phyloP scores from a whole-genome alignment of 2,797 vertebrate genomes.

The Hirundo rustica region DNA sequence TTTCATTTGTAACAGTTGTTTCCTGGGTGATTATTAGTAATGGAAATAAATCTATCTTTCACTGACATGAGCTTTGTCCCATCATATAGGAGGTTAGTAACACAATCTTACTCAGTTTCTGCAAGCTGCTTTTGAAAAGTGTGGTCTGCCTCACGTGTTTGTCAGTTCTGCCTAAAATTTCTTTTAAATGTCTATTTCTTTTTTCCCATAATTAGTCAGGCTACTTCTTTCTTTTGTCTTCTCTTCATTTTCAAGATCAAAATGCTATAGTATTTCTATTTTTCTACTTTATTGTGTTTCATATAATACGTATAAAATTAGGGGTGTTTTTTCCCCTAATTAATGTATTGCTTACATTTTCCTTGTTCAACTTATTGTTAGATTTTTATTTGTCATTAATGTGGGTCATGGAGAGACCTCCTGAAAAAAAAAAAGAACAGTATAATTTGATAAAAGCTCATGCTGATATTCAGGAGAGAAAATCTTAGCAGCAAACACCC shows the following conservation, averaged over 20 bases:
- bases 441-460: background rate
- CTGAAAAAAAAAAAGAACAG: background rate
- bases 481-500: fast-evolving
- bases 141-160: background rate
- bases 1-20: background rate
- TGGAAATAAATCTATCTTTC: background rate
- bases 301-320: background rate
- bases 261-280: background rate
- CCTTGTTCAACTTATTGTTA: background rate
- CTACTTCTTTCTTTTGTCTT: background rate
- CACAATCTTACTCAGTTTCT: background rate
- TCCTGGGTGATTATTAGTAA: background rate
- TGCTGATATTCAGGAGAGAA: background rate
- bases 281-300: background rate
- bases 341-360: background rate
- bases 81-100: background rate
- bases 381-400: background rate
- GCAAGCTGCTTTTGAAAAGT: background rate
- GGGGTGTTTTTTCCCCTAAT: background rate
- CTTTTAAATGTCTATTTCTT: background rate
- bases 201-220: background rate
- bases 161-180: background rate
- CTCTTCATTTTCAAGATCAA: background rate
- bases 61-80: background rate
- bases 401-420: fast-evolving